Evolutionary conservation across 2,113 vertebrate species (phyloP).

Genomic region (Alethe diademata): DNA sequence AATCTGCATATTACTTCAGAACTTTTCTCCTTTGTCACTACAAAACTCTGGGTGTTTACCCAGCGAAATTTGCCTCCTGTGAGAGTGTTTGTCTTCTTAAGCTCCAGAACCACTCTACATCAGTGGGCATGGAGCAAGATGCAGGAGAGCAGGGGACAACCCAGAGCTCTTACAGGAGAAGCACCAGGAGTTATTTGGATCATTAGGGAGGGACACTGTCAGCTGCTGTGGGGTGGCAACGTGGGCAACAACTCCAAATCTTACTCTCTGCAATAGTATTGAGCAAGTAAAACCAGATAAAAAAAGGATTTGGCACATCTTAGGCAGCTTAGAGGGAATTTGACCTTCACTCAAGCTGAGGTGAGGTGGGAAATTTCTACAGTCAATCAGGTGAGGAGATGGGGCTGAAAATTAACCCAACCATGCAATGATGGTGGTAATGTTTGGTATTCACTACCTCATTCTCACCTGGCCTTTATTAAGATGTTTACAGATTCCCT

Average conservation of each 20-base stretch:
- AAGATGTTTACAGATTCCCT: background rate
- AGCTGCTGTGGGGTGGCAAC: background rate
- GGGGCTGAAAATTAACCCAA: background rate
- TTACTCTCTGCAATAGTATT: background rate
- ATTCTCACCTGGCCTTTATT: background rate
- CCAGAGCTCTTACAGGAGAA: background rate
- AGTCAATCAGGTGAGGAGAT: background rate
- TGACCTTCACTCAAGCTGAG: background rate
- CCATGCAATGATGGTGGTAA: rapidly evolving
- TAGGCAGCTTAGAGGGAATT: background rate
- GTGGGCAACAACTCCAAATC: background rate
- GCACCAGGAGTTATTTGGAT: background rate
- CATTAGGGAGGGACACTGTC: background rate
- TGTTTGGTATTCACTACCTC: background rate
- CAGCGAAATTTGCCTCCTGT: background rate
- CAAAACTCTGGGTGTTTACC: background rate
- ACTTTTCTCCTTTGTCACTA: background rate
- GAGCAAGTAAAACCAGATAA: background rate
- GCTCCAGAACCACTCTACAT: background rate
- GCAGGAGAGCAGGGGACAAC: background rate
- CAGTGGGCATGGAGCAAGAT: background rate
- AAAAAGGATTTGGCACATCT: background rate
- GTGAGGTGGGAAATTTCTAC: background rate
- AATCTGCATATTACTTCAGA: background rate
- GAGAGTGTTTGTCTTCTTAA: background rate